Base-by-base conservation (phyloP, 2,113 vertebrate species). In the Pelodiscus sinensis region DNA sequence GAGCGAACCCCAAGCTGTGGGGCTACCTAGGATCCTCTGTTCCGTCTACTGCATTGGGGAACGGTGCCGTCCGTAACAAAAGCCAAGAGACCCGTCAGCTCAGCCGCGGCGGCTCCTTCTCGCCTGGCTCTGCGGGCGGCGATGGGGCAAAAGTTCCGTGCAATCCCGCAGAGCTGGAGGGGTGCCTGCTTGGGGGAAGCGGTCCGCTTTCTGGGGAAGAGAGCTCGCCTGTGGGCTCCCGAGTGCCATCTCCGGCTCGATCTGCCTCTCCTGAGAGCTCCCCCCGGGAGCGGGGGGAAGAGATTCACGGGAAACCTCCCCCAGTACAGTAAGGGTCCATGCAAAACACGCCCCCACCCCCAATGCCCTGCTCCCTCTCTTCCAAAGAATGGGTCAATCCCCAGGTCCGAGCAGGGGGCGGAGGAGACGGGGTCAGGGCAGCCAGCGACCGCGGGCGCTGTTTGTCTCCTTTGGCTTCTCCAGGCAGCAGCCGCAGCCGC, bases 141-240 rank as follows among this genome's bases (percentile, higher is more conserved):
- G 79, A 58, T 87, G 18, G 94, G 95, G 93, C 97, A 95, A 96
- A 96, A 97, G 97, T 96, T 96, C 97, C 96, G 38, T 50, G 86
- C 35, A 85, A 83, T 83, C 90, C 83, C 44, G n/a, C 56, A 25
- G 55, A 87, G 78, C 84, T 71, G 79, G 78, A 21, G 89, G 91
- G 92, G 86, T 93, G 92, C 89, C 87, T 55, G 21, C 58, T 88
- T 35, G 8, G 89, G 92, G 90, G 88, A 81, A 65, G 84, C 79
- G 93, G 88, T 75, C 25, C 87, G 81, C 78, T 50, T 79, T 77
- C 52, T 82, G 92, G 82, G 3, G 5, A 87, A 77, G 78, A 83
- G 85, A 91, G 93, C 94, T 95, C 92, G 93, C 92, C 93, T 80
- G 60, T 52, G 90, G 89, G 92, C 93, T 89, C 88, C 68, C 73